Conservation (phyloP, 2,113 vertebrate genomes). For the Ctenomys sociabilis region DNA sequence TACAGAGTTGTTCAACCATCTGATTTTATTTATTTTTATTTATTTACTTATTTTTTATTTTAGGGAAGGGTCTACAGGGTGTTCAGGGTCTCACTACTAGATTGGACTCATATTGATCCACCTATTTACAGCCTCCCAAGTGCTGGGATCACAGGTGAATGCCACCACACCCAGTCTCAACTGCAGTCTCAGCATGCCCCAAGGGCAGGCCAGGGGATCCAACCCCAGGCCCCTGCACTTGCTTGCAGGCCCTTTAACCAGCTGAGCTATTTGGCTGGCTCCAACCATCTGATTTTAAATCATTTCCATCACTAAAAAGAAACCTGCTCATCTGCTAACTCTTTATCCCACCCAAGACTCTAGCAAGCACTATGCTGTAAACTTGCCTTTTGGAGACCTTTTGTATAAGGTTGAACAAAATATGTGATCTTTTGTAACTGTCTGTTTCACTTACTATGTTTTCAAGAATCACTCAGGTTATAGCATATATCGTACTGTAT, state of each 20-base stretch:
- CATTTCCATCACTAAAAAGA: slow-evolving; percentile 46
- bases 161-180: too few relatives aligned
- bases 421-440: neutral
- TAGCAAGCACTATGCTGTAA: neutral
- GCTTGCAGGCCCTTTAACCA: too few relatives aligned
- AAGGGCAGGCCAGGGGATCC: too few relatives aligned
- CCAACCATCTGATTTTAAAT: slow-evolving; percentile 56
- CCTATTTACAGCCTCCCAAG: too few relatives aligned
- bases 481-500: neutral
- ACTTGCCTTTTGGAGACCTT: slow-evolving; percentile 27
- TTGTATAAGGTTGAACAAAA: neutral
- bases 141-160: too few relatives aligned
- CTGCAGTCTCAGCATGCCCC: too few relatives aligned
- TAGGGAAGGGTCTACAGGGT: too few relatives aligned
- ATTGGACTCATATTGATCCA: too few relatives aligned
- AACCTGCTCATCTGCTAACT: neutral
- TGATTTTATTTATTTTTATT: slow-evolving; percentile 32
- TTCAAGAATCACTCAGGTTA: neutral
- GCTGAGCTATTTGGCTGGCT: too few relatives aligned
- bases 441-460: slow-evolving; percentile 5
- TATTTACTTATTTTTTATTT: too few relatives aligned
- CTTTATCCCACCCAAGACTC: neutral
- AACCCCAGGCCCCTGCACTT: too few relatives aligned
- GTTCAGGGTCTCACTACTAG: too few relatives aligned
- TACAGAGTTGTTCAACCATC: slow-evolving; percentile 32